Conservation (phyloP, 2,888 invertebrate genomes). For the Chorisops tibialis region DNA sequence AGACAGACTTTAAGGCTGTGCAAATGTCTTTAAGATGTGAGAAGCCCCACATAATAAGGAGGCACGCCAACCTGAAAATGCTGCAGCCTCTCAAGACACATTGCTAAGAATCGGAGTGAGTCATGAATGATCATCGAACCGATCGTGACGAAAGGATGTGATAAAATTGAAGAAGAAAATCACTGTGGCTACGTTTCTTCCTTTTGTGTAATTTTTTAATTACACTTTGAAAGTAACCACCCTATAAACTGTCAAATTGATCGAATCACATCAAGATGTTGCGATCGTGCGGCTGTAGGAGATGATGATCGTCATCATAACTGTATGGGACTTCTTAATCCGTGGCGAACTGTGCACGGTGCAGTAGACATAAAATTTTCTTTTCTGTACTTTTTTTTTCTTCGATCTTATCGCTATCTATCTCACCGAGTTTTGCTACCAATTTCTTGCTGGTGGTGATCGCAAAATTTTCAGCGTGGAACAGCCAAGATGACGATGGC, state of each 20-base stretch:
- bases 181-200: background rate
- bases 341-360: too few relatives aligned
- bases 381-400: too few relatives aligned
- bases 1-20: background rate
- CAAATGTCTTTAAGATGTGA: background rate
- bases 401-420: too few relatives aligned
- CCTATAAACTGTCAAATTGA: conserved; percentile 11
- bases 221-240: background rate
- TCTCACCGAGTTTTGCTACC: too few relatives aligned
- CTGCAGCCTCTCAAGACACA: background rate
- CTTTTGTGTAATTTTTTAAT: conserved; percentile 10
- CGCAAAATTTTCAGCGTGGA: too few relatives aligned
- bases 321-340: background rate
- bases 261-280: conserved; percentile 3
- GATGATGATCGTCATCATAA: conserved; percentile 13
- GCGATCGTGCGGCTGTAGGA: conserved; percentile 1
- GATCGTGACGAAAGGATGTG: conserved; percentile 11
- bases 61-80: background rate
- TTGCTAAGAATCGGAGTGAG: too few relatives aligned
- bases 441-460: too few relatives aligned
- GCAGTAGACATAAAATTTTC: too few relatives aligned
- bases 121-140: conserved; percentile 1
- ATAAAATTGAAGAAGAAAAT: background rate
- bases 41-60: background rate
- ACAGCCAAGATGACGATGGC: too few relatives aligned